Conservation (phyloP, 2,113 vertebrate genomes). For the Oreotragus oreotragus region DNA sequence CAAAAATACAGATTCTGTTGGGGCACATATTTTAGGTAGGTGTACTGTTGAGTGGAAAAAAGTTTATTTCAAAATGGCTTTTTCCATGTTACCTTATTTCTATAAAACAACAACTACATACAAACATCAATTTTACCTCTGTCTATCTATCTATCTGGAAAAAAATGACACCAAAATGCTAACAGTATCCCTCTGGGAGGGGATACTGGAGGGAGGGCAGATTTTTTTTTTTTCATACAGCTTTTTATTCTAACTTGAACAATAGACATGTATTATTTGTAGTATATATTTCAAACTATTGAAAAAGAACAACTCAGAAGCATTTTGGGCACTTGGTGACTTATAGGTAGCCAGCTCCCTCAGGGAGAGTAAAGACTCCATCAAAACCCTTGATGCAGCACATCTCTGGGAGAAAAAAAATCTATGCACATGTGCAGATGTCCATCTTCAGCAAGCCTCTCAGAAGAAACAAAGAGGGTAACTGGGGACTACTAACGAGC, state of each 20-base stretch:
- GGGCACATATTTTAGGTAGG: neutral
- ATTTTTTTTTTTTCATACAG: neutral
- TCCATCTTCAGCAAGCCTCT: neutral
- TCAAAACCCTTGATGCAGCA: neutral
- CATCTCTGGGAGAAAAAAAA: neutral
- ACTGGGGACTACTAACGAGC: neutral
- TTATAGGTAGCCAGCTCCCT: neutral
- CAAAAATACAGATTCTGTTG: neutral
- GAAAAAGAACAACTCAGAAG: neutral
- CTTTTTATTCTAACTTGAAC: neutral
- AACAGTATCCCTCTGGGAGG: neutral
- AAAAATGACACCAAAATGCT: neutral
- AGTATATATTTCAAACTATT: neutral
- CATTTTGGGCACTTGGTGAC: neutral
- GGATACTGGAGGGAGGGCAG: neutral
- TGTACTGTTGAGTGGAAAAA: neutral
- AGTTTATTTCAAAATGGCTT: neutral
- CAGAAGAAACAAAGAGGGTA: neutral
- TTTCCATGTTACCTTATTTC: neutral
- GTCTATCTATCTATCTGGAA: neutral
- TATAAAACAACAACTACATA: neutral
- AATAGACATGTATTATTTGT: neutral
- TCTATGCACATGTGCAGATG: no score
- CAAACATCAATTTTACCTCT: neutral
- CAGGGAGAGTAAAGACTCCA: neutral